Evolutionary conservation across 1,140 invertebrate genomes (phyloP).

Genomic region (Drosophila paulistorum): DNA sequence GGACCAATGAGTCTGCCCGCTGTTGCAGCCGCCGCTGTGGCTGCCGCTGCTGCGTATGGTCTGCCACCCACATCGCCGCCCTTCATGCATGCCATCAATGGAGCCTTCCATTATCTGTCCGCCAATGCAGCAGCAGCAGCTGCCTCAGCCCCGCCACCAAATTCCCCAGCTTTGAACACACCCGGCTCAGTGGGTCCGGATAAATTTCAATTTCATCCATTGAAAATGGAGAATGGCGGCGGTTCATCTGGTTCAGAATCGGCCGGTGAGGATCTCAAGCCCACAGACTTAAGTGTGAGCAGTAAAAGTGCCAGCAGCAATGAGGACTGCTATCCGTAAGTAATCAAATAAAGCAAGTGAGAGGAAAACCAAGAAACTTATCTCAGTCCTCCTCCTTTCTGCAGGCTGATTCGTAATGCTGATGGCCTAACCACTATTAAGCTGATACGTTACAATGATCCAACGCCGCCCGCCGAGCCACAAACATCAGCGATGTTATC

Average conservation of each 20-base stretch:
- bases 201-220: slow-evolving; percentile 76
- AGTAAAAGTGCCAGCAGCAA: slow-evolving; percentile 58
- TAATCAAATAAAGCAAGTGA: slow-evolving; percentile 13
- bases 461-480: slow-evolving; percentile 35
- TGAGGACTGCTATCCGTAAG: slow-evolving; percentile 83
- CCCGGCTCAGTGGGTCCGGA: slow-evolving; percentile 47
- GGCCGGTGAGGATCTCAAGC: slow-evolving; percentile 83
- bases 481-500: slow-evolving; percentile 30
- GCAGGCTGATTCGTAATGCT: slow-evolving; percentile 80
- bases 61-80: slow-evolving; percentile 81
- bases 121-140: slow-evolving; percentile 64
- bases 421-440: slow-evolving; percentile 83
- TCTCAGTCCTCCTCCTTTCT: slow-evolving; percentile 1
- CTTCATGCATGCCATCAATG: slow-evolving; percentile 79
- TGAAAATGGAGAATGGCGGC: slow-evolving; percentile 72
- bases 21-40: slow-evolving; percentile 71
- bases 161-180: slow-evolving; percentile 68
- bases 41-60: slow-evolving; percentile 76
- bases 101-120: slow-evolving; percentile 79
- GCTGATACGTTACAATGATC: slow-evolving; percentile 78
- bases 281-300: slow-evolving; percentile 84
- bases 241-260: slow-evolving; percentile 48
- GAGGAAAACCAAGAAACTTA: background rate
- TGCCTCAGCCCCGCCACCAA: slow-evolving; percentile 61
- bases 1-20: slow-evolving; percentile 68